Conservation (phyloP, 2,113 vertebrate species). For the Opisthocomus hoazin region DNA sequence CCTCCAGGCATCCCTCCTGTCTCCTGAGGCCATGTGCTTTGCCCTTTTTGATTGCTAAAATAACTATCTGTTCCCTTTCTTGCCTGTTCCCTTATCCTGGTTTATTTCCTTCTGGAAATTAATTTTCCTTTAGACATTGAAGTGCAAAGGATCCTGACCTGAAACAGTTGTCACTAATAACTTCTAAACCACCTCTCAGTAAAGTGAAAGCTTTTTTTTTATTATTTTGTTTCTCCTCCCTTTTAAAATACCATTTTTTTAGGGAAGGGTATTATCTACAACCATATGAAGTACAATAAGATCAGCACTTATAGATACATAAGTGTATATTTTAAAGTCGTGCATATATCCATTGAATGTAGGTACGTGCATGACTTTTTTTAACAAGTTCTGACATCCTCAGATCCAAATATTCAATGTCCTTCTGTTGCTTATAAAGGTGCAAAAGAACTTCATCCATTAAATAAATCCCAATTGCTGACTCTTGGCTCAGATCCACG, state of each 20-base stretch:
- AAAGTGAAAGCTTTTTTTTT: neutral
- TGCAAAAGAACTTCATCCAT: neutral
- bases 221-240: neutral
- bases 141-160: neutral
- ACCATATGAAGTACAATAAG: neutral
- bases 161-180: neutral
- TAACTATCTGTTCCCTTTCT: neutral
- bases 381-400: neutral
- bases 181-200: neutral
- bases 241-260: neutral
- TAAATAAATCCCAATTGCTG: neutral
- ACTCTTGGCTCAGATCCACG: neutral
- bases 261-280: neutral
- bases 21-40: neutral
- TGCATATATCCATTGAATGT: neutral
- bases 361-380: neutral
- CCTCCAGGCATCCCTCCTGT: neutral
- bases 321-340: neutral
- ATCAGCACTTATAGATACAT: neutral
- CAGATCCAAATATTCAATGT: neutral
- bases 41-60: neutral
- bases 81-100: neutral
- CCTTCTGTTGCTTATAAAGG: neutral
- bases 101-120: neutral
- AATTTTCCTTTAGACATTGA: neutral